Evolutionary conservation across 2,113 vertebrate species (phyloP).

Genomic region (Panthera tigris): DNA sequence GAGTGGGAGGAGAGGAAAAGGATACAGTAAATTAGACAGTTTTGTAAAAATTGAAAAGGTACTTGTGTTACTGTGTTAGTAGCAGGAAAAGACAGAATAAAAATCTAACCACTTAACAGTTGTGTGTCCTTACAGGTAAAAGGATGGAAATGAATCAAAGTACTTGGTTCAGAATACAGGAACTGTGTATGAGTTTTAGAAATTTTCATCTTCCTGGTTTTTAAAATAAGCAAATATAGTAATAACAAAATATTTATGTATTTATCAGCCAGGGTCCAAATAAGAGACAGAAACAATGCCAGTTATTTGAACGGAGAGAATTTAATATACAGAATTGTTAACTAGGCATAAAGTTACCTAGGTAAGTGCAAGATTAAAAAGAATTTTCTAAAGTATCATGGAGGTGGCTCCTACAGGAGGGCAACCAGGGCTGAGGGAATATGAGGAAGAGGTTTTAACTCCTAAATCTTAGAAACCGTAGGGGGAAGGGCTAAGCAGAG

Average conservation of each 20-base stretch:
- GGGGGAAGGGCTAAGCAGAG: neutral
- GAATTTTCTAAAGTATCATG: neutral
- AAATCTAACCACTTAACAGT: neutral
- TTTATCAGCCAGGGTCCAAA: neutral
- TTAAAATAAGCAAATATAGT: neutral
- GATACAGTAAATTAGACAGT: neutral
- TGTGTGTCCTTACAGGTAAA: neutral
- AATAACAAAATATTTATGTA: constrained; percentile 17
- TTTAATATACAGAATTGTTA: neutral
- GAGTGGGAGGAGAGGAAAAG: neutral
- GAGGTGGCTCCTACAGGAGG: neutral
- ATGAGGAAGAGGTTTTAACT: neutral
- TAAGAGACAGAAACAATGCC: neutral
- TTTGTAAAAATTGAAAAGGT: neutral
- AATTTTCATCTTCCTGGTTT: neutral
- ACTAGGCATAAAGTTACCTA: neutral
- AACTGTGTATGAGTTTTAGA: neutral
- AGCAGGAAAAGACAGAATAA: neutral
- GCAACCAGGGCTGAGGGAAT: neutral
- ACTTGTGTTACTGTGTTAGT: neutral
- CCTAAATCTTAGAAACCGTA: neutral
- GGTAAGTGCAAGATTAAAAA: neutral
- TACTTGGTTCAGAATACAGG: neutral
- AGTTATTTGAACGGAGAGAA: constrained; percentile 7
- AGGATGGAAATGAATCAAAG: neutral